Base-by-base conservation (phyloP, 2,113 vertebrate genomes). In the Chaetops frenatus region DNA sequence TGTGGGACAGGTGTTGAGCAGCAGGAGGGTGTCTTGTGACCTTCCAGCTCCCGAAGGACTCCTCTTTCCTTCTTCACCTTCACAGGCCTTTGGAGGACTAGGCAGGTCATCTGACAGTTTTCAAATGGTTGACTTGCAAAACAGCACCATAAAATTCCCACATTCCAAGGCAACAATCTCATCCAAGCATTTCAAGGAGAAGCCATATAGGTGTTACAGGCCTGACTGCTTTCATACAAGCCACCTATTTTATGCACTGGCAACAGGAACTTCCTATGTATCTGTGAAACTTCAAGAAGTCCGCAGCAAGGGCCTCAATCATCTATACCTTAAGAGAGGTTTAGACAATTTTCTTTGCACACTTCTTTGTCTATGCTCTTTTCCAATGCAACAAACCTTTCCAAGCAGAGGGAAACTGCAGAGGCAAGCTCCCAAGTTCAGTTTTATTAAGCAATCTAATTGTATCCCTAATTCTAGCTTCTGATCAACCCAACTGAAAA, bases 1-100 rank as follows among this genome's bases (percentile, higher is more conserved):
- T 0, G 0, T 6, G 24, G 56, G 56, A 84, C 42, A n/a, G 9
- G 6, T 12, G 42, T 23, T 54, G 23, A 0, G 1, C 71, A 88
- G 67, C 35, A 78, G 38, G 57, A 83, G 11, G 2, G 4, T 45
- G 10, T 25, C 31, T 29, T 35, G 12, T 31, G 44, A 24, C 40
- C 23, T 76, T 87, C 42, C 44, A 79, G 31, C 22, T 74, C 36
- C 29, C 2, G 0, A 76, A 47, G 33, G 28, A 61, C 42, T 44
- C 7, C 21, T 62, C 31, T 33, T 64, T 85, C 69, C 33, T 58
- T 35, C 60, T 58, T 64, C 47, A 56, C 19, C 40, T 48, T 85
- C 73, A 44, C 36, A 29, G 73, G 9, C 28, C 36, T 74, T n/a
- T 36, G 7, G 53, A 78, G 65, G 22, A 85, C 33, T 33, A n/a